Evolutionary conservation across 2,113 vertebrate species (phyloP), one percentile per base, ranked within the genome.

Genomic region (Pterophyllum scalare): DNA sequence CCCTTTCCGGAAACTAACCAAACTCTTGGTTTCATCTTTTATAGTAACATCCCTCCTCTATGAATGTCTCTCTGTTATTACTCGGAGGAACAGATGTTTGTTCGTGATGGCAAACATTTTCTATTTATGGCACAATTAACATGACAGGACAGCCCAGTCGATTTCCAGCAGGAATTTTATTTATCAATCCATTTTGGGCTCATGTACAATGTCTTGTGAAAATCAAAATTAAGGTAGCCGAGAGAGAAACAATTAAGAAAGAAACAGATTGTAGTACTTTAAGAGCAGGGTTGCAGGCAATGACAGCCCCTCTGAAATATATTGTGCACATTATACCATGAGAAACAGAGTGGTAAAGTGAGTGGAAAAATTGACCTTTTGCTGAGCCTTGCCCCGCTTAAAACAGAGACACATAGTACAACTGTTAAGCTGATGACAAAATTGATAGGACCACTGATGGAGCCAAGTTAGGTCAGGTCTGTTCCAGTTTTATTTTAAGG

Each of bases 31-130:
- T 75, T 60, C 28, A 0, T 77, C n/a, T 46, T 43, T 77, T 61
- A 19, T 22, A 67, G 8, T 52, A 76, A 82, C 28, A 80, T 57
- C 72, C 15, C 38, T 52, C 31, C 61, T 72, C 20, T 70, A 35
- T 46, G 57, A 81, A 52, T 59, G 59, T 80, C 33, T 54, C 14
- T 59, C 43, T 49, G 49, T 46, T 81, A 79, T 38, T 38, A 58
- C 35, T 62, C 7, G 33, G 72, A 20, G 28, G 79, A 86, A 86
- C 78, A 79, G 70, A 87, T 82, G 17, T 60, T 81, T 31, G 62
- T 57, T 74, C 59, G 54, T 49, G 70, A 87, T 76, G 82, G 79
- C 60, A 87, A 85, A 77, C 57, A 58, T 81, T 26, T 75, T 86
- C 56, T 52, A 59, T 80, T 72, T 72, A 75, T 80, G 79, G 52